Conservation (phyloP, 2,113 vertebrate species). For the Phaethon lepturus region DNA sequence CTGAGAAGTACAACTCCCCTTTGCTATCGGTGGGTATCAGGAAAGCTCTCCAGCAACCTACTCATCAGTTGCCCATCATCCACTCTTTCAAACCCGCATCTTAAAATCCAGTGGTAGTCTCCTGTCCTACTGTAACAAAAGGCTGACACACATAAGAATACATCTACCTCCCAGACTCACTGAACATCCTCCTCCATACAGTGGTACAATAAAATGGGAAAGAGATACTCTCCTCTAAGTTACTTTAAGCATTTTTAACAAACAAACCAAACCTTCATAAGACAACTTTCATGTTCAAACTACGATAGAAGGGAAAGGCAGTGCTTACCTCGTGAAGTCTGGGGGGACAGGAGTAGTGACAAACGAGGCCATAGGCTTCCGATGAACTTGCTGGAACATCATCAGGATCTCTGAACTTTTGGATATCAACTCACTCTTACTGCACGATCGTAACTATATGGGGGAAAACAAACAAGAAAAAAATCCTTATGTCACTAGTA, state of each 20-base stretch:
- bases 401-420: constrained; percentile 98
- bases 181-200: background rate
- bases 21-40: fast-evolving
- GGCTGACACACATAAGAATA: background rate
- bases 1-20: background rate
- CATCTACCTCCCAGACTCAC: background rate
- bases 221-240: background rate
- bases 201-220: background rate
- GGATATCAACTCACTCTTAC: constrained; percentile 96
- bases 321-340: constrained; percentile 92
- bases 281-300: background rate
- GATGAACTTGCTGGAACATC: constrained; percentile 99
- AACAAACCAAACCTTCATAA: background rate
- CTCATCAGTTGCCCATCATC: background rate
- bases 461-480: background rate
- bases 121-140: background rate
- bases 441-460: constrained; percentile 91
- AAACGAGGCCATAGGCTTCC: constrained; percentile 98
- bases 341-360: constrained; percentile 98
- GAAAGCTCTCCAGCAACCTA: background rate
- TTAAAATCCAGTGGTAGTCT: background rate
- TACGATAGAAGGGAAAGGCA: background rate
- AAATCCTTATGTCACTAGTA: background rate
- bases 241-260: background rate
- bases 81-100: background rate